Evolutionary conservation across 2,797 vertebrate genomes (phyloP).

Genomic region (Melanotaenia nigrans): DNA sequence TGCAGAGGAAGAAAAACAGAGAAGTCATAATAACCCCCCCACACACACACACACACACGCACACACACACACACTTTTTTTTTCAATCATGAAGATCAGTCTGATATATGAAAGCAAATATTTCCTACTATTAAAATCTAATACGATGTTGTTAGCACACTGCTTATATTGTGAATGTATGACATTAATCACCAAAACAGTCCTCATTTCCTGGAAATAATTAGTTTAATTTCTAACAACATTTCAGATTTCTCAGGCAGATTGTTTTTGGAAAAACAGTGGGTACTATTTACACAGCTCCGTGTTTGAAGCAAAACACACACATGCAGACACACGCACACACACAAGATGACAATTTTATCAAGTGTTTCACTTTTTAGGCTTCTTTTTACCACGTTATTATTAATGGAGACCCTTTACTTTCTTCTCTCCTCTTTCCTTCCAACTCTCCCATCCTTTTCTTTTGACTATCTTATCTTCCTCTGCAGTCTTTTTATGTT

Average conservation of each 20-base stretch:
- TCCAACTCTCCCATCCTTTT: constrained; percentile 31
- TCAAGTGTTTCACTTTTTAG: constrained; percentile 13
- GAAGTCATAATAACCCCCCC: background rate
- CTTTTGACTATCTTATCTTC: constrained; percentile 35
- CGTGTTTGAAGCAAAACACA: background rate
- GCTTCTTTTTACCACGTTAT: constrained; percentile 22
- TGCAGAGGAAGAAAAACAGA: constrained; percentile 1
- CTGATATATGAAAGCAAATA: constrained; percentile 28
- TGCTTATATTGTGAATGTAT: constrained; percentile 20
- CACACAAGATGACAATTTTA: background rate
- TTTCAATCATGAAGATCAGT: constrained; percentile 19
- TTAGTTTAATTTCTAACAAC: constrained; percentile 2
- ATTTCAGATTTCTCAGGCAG: constrained; percentile 10
- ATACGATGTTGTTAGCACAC: constrained; percentile 15
- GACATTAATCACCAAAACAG: constrained; percentile 11
- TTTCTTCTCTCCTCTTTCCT: constrained; percentile 15
- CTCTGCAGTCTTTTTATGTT: constrained; percentile 48
- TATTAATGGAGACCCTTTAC: constrained; percentile 15
- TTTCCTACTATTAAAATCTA: constrained; percentile 31
- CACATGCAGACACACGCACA: background rate
- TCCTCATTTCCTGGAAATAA: constrained; percentile 28
- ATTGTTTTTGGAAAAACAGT: constrained; percentile 15
- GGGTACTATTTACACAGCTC: background rate
- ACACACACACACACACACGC: too few species aligned
- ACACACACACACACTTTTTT: too few species aligned